phyloP scores from a whole-genome alignment of 2,797 vertebrate genomes.

The Cottoperca gobio region DNA sequence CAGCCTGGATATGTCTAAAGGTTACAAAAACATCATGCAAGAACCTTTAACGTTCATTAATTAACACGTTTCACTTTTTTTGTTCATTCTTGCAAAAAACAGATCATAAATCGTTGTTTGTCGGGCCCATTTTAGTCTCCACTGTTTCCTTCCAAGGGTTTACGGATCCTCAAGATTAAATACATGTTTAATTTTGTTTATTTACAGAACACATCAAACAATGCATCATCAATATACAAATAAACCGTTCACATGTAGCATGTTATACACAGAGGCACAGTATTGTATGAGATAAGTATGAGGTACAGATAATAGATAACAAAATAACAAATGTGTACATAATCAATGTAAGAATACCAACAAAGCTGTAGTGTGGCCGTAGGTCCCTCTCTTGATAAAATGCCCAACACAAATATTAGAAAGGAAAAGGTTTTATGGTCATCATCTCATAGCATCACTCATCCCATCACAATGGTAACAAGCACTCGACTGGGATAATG shows the following conservation, averaged over 20 bases:
- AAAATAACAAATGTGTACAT: conserved; percentile 51
- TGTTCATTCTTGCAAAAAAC: neutral
- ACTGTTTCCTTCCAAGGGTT: neutral
- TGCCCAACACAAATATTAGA: conserved; percentile 12
- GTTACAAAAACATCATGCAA: no score
- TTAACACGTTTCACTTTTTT: neutral
- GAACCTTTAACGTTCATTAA: neutral
- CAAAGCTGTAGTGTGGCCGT: conserved; percentile 41
- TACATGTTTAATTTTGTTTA: conserved; percentile 69
- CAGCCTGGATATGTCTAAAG: neutral
- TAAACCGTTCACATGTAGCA: conserved; percentile 62
- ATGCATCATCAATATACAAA: conserved; percentile 70
- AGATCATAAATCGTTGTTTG: fast-evolving
- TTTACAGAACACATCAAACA: conserved; percentile 77
- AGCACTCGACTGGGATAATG: conserved; percentile 14
- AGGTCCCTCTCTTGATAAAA: conserved; percentile 49
- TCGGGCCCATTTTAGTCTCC: neutral
- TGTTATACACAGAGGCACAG: conserved; percentile 70
- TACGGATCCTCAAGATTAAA: neutral
- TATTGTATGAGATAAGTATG: conserved; percentile 60
- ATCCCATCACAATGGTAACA: conserved; percentile 33
- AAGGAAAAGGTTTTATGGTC: conserved; percentile 6
- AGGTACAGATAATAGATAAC: conserved; percentile 69
- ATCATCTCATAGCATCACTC: conserved; percentile 41
- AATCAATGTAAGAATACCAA: conserved; percentile 44